A percentile compares a stretch with the other conserved stretches of the same genome.
Evolutionary conservation across 2,797 vertebrate species (phyloP).

Genomic region (Orientallactaga sibirica): DNA sequence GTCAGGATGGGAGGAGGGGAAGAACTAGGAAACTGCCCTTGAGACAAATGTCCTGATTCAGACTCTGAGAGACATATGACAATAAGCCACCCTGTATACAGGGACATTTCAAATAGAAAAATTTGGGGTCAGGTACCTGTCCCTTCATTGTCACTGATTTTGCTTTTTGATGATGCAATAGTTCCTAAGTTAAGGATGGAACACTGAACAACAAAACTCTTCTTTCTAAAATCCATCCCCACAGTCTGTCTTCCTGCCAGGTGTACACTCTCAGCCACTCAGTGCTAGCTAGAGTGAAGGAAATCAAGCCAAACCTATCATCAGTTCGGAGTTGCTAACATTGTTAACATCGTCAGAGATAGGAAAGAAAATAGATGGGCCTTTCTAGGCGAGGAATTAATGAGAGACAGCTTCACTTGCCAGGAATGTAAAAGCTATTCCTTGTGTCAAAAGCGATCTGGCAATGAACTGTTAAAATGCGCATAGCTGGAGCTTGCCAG

Average conservation of each 20-base stretch:
- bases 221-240: background rate
- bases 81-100: background rate
- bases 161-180: background rate
- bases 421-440: constrained; percentile 57
- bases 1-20: too few relatives aligned
- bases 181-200: background rate
- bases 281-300: background rate
- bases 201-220: background rate
- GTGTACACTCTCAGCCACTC: background rate
- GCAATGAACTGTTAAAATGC: background rate
- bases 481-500: background rate
- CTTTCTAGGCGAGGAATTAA: constrained; percentile 51
- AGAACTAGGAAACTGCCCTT: background rate
- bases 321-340: constrained; percentile 20
- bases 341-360: background rate
- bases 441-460: constrained; percentile 29
- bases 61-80: background rate
- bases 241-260: constrained; percentile 8
- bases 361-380: constrained; percentile 3
- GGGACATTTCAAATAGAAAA: background rate
- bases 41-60: background rate
- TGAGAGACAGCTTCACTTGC: constrained; percentile 33
- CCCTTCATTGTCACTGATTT: background rate
- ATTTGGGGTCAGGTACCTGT: background rate
- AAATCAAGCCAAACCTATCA: background rate